Percentiles rank a stretch among this genome's conserved stretches.
Evolutionary conservation across 2,113 vertebrate species (phyloP).

Genomic region (Rhodinocichla rosea): DNA sequence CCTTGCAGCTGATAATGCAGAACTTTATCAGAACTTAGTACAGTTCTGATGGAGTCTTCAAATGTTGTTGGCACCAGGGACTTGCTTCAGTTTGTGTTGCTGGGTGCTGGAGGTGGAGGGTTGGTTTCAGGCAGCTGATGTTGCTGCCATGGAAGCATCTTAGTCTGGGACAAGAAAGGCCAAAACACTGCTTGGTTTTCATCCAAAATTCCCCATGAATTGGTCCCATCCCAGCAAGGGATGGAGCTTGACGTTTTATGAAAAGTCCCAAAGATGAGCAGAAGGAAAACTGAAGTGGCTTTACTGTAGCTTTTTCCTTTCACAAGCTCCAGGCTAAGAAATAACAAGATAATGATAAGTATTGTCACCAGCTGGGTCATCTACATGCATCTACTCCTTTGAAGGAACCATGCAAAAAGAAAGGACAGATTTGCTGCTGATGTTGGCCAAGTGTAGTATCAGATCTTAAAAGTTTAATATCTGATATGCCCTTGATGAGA

Average conservation of each 20-base stretch:
- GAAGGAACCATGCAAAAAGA: not conserved
- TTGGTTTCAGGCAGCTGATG: not conserved
- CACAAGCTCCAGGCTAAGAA: not conserved
- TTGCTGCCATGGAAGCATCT: not conserved
- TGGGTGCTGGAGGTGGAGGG: not conserved
- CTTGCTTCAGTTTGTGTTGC: not conserved
- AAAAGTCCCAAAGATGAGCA: not conserved
- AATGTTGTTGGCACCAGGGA: not conserved
- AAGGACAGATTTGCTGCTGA: not conserved
- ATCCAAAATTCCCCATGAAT: not conserved
- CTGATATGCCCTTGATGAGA: not conserved
- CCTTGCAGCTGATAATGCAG: not conserved
- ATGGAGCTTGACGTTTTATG: fast-evolving
- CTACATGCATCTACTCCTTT: not conserved
- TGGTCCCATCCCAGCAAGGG: not conserved
- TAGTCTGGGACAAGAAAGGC: not conserved
- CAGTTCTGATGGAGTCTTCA: not conserved
- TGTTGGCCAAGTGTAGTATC: not conserved
- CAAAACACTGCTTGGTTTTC: not conserved
- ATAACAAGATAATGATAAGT: not conserved
- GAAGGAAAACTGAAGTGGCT: not conserved
- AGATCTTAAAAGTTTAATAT: not conserved
- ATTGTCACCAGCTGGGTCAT: not conserved
- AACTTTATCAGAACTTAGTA: not conserved
- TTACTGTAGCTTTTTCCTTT: not conserved